phyloP scores from a whole-genome alignment of 2,113 vertebrate genomes.

The Setophaga kirtlandii region DNA sequence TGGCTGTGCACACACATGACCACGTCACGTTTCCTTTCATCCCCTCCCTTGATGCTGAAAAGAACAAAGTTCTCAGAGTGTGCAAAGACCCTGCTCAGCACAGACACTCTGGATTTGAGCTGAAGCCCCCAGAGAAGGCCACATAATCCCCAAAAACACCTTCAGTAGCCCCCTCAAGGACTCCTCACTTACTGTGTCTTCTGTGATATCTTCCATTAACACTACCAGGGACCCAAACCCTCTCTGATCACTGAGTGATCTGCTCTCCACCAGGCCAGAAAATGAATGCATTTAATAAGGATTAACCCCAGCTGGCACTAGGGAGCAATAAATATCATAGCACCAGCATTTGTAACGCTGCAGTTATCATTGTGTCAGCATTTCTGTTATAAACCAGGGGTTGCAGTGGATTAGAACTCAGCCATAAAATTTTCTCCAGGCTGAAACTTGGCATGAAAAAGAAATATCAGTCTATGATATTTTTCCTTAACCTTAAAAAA shows the following conservation, averaged over 20 bases:
- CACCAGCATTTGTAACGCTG: constrained; percentile 56
- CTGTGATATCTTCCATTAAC: constrained; percentile 34
- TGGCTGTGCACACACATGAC: background rate
- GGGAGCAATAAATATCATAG: constrained; percentile 76
- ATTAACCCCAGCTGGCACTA: constrained; percentile 72
- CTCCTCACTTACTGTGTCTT: background rate
- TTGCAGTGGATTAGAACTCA: constrained; percentile 75
- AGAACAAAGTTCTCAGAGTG: background rate
- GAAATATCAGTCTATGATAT: constrained; percentile 61
- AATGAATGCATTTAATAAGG: constrained; percentile 69
- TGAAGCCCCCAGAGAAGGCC: background rate
- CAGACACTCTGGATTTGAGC: background rate
- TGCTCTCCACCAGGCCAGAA: constrained; percentile 61
- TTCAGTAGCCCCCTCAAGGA: background rate
- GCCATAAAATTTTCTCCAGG: constrained; percentile 78
- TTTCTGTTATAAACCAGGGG: constrained; percentile 78
- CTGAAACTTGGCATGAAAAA: constrained; percentile 75
- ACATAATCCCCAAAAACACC: constrained; percentile 40
- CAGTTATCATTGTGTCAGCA: constrained; percentile 74
- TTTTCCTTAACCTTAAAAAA: background rate
- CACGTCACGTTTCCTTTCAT: background rate
- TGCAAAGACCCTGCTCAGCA: background rate
- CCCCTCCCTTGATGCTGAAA: background rate
- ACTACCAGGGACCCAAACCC: background rate
- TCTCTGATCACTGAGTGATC: constrained; percentile 40